Evolutionary conservation across 2,113 vertebrate genomes (phyloP), one percentile per base, ranked within the genome.

Genomic region (Cettia cetti): DNA sequence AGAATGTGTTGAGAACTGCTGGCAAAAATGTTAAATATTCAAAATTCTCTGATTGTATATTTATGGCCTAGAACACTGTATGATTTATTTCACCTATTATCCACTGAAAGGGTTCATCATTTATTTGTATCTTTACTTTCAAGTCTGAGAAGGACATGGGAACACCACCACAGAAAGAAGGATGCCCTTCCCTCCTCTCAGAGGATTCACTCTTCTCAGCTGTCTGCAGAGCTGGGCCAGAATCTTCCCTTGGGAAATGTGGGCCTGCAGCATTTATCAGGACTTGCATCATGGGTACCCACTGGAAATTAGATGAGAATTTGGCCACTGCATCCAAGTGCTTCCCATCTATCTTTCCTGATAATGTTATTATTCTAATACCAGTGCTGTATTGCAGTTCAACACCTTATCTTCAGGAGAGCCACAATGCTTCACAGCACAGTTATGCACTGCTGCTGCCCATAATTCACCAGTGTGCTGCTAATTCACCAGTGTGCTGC

Each of bases 61-160:
- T 86, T 91, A 82, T 85, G 45, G n/a, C 66, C 80, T 52, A 60
- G 78, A 79, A 90, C 42, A 37, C 42, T 35, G 39, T n/a, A 33
- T 91, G 87, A 87, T 96, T 96, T 91, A 90, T 90, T 86, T 68
- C 28, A 33, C 37, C 75, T 39, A 12, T 87, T 82, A 60, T 49
- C 78, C 31, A 64, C 59, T 80, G 72, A 90, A 76, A 89, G 37
- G 20, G 26, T 75, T 68, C 82, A 85, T 91, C 19, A 44, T 84
- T 91, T 86, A 75, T 87, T 93, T 84, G 56, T 87, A 66, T 80
- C 40, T 69, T 49, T 39, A n/a, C 37, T 61, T 74, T 54, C 47
- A 68, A 35, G 15, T 37, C 56, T 68, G 83, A 70, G 83, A 86
- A 94, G 47, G 82, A 44, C 83, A 59, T 28, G 39, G 39, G 30